These are phyloP conservation scores for Callaeas wilsoni DNA, from an alignment of 2,113 vertebrate genomes.

Conservation along the genomic window DNA sequence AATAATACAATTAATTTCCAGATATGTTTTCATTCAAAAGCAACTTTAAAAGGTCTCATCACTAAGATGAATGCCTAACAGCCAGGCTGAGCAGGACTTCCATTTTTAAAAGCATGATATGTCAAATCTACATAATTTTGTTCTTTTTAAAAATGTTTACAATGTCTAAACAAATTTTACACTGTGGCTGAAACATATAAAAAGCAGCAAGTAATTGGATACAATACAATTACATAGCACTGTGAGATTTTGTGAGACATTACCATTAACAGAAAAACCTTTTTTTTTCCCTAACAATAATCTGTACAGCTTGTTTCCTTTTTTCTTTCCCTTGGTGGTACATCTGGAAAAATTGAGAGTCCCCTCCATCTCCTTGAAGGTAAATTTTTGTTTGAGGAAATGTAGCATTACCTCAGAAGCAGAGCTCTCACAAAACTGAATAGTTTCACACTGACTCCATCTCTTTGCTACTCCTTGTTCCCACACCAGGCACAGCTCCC, in stretches of 20 bases:
- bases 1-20: not conserved
- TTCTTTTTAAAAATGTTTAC: not conserved
- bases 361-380: not conserved
- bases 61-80: slow-evolving; percentile 5
- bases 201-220: not conserved
- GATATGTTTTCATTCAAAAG: not conserved
- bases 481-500: not conserved
- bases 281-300: not conserved
- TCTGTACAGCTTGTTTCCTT: not conserved
- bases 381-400: not conserved
- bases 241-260: not conserved
- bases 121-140: not conserved
- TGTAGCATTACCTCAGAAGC: not conserved
- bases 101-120: not conserved
- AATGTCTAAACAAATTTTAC: not conserved
- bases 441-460: not conserved
- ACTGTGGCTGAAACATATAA: not conserved
- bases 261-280: not conserved
- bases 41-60: not conserved
- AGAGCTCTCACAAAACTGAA: not conserved
- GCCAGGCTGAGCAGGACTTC: not conserved
- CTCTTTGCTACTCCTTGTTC: not conserved
- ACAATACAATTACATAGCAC: not conserved
- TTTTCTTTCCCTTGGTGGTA: not conserved
- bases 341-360: not conserved